Evolutionary conservation across 2,113 vertebrate genomes (phyloP).

Genomic region (Enhydra lutris): DNA sequence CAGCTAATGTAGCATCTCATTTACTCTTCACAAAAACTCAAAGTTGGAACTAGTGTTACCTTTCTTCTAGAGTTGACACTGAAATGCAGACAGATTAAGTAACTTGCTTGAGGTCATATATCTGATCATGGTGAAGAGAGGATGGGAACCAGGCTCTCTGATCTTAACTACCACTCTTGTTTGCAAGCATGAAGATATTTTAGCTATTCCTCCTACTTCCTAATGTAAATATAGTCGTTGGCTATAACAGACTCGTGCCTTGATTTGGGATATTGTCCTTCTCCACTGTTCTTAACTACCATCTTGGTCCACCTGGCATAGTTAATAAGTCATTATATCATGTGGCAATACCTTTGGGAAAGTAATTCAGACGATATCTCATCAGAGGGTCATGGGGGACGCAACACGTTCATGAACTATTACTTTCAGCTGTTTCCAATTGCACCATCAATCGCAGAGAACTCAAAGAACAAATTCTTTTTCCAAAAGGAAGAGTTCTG

Average conservation of each 20-base stretch:
- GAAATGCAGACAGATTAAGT: background rate
- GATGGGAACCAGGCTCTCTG: background rate
- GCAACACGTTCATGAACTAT: background rate
- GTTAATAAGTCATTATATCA: background rate
- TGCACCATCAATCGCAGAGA: background rate
- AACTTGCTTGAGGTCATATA: background rate
- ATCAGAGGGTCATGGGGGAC: background rate
- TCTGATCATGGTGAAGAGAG: background rate
- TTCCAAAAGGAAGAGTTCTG: conserved; percentile 22
- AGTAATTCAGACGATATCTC: background rate
- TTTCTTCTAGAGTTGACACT: background rate
- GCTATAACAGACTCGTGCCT: background rate
- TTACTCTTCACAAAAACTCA: background rate
- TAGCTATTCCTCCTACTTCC: background rate
- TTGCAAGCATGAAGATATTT: background rate
- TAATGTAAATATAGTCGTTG: background rate
- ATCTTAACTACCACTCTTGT: background rate
- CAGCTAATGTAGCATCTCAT: background rate
- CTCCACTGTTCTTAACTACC: background rate
- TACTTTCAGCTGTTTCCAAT: background rate
- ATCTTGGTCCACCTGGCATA: background rate
- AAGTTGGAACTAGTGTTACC: background rate
- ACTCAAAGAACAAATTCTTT: background rate
- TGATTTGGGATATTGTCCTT: background rate
- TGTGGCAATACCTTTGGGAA: background rate